Percentiles rank a stretch among this genome's conserved stretches.
Conservation (phyloP, 2,888 invertebrate species). For the Troilus luridus region DNA sequence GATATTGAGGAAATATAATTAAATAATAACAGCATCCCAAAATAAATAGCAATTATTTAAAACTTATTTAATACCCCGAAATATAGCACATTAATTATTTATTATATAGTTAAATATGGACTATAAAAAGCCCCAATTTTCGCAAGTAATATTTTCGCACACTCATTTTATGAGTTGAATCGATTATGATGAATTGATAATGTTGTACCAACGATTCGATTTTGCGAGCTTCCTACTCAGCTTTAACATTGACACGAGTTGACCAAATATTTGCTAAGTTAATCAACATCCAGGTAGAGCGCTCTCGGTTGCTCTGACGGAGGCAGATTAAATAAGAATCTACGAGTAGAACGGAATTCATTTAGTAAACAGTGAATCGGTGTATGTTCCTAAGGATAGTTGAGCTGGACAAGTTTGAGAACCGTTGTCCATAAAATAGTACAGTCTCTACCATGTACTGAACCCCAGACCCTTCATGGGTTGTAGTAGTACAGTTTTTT, state of each 20-base stretch:
- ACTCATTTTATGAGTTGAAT: not conserved
- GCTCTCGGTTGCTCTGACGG: not conserved
- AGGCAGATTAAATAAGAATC: not conserved
- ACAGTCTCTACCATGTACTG: no score
- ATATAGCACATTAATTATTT: no score
- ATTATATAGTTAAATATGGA: no score
- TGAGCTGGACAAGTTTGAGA: not conserved
- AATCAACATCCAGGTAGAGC: not conserved
- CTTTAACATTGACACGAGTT: not conserved
- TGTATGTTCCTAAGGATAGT: not conserved
- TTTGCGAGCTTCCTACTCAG: not conserved
- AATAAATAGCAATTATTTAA: no score
- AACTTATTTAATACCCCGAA: no score
- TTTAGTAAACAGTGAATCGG: not conserved
- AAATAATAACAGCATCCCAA: no score
- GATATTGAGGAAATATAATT: no score
- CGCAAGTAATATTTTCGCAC: not conserved
- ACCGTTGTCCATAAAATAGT: no score
- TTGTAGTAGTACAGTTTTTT: no score
- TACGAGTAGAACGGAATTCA: not conserved
- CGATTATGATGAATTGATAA: not conserved
- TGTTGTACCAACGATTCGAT: not conserved
- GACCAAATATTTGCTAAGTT: not conserved
- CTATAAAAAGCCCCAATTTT: not conserved
- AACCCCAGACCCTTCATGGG: no score